Conservation (phyloP, 1,140 invertebrate genomes). For the Yoshiicerus persimilis region DNA sequence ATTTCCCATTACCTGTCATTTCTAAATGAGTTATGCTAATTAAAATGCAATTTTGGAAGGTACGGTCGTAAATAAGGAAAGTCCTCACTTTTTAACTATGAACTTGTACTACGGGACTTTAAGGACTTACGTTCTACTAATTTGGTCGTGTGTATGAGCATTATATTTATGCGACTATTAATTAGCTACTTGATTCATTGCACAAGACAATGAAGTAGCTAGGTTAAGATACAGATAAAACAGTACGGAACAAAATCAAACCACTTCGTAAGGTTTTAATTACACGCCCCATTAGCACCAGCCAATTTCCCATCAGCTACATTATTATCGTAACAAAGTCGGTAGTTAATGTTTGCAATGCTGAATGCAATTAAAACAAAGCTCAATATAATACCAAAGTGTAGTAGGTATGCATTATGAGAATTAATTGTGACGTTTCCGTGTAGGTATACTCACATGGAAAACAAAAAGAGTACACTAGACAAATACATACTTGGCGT, state of each 20-base stretch:
- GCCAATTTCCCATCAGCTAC: background rate
- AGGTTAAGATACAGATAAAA: too few species aligned
- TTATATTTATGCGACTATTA: too few species aligned
- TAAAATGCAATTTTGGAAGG: background rate
- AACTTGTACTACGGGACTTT: background rate
- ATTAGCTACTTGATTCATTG: background rate
- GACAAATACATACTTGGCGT: background rate
- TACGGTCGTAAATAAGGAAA: background rate
- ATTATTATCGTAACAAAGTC: background rate
- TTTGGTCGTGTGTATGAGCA: too few species aligned
- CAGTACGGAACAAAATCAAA: background rate
- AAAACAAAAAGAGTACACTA: background rate
- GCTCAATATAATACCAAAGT: background rate
- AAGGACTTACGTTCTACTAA: too few species aligned
- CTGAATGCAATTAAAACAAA: background rate
- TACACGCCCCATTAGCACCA: background rate
- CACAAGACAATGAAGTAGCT: background rate
- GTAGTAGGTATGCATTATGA: background rate
- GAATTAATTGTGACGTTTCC: background rate
- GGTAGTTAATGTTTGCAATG: background rate
- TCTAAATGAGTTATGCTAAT: slow-evolving; percentile 4
- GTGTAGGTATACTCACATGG: background rate
- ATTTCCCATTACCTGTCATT: background rate
- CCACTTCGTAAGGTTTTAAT: background rate
- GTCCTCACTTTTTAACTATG: background rate